phyloP scores from a whole-genome alignment of 2,888 invertebrate genomes.

The Empis stercorea region DNA sequence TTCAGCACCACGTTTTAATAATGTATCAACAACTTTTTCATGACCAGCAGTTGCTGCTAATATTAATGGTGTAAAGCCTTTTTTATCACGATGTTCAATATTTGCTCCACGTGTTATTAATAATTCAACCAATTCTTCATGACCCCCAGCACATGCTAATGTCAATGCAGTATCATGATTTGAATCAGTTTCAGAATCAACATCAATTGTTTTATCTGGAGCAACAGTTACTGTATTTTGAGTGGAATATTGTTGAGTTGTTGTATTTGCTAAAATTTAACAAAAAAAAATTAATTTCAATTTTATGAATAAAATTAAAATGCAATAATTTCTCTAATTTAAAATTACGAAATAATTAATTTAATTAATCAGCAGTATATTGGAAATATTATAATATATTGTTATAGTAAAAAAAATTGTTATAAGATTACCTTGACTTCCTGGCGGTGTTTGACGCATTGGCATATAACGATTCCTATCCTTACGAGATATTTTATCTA shows the following conservation, averaged over 20 bases:
- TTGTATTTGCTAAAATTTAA: slow-evolving; percentile 23
- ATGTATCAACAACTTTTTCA: slow-evolving; percentile 75
- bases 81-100: slow-evolving; percentile 97
- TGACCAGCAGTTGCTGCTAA: slow-evolving; percentile 95
- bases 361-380: no score
- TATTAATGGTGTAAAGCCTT: slow-evolving; percentile 95
- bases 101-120: slow-evolving; percentile 85
- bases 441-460: slow-evolving; percentile 34
- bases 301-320: no score
- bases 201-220: slow-evolving; percentile 69
- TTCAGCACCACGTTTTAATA: slow-evolving; percentile 89
- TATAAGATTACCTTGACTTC: slow-evolving; percentile 37
- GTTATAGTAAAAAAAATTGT: no score
- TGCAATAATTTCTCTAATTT: no score
- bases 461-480: slow-evolving; percentile 33
- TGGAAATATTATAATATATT: no score
- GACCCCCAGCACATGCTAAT: slow-evolving; percentile 92
- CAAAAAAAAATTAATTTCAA: background rate
- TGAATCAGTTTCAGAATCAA: slow-evolving; percentile 96
- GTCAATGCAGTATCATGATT: slow-evolving; percentile 98
- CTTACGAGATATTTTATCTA: slow-evolving; percentile 36
- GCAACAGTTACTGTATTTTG: slow-evolving; percentile 30
- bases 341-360: no score
- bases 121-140: slow-evolving; percentile 88
- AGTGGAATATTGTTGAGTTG: slow-evolving; percentile 14